Percentiles rank a stretch among this genome's conserved stretches.
These are phyloP conservation scores for Centropus unirufus DNA, from an alignment of 2,113 vertebrate species.

Conservation along the genomic window DNA sequence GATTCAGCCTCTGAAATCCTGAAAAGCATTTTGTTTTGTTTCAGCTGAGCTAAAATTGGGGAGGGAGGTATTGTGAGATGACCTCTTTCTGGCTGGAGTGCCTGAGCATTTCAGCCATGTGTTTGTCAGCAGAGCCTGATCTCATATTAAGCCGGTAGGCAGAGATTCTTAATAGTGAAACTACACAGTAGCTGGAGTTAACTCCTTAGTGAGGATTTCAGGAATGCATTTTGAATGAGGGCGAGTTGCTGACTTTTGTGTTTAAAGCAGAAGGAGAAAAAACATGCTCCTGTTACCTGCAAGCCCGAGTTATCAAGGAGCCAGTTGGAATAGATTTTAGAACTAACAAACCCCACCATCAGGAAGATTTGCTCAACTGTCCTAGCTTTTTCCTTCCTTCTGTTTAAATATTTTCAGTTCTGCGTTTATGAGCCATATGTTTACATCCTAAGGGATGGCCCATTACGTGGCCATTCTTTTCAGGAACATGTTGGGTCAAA, in stretches of 20 bases:
- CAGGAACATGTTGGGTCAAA: neutral
- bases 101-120: conserved; percentile 1
- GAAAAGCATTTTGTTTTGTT: neutral
- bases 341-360: neutral
- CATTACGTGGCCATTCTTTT: neutral
- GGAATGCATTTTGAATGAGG: neutral
- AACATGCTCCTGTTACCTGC: neutral
- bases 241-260: neutral
- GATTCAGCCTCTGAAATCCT: neutral
- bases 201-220: neutral
- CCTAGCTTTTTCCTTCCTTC: neutral
- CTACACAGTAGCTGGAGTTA: neutral
- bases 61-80: neutral
- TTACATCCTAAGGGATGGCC: neutral
- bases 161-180: neutral
- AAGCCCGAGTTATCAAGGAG: neutral
- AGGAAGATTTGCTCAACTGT: neutral
- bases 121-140: conserved; percentile 22
- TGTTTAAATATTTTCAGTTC: neutral
- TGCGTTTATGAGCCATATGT: neutral
- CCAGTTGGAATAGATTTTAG: neutral
- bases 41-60: conserved; percentile 11
- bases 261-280: neutral
- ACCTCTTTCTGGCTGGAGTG: conserved; percentile 45
- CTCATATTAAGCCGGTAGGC: conserved; percentile 37